phyloP scores from a whole-genome alignment of 2,113 vertebrate genomes.

The Colius striatus region DNA sequence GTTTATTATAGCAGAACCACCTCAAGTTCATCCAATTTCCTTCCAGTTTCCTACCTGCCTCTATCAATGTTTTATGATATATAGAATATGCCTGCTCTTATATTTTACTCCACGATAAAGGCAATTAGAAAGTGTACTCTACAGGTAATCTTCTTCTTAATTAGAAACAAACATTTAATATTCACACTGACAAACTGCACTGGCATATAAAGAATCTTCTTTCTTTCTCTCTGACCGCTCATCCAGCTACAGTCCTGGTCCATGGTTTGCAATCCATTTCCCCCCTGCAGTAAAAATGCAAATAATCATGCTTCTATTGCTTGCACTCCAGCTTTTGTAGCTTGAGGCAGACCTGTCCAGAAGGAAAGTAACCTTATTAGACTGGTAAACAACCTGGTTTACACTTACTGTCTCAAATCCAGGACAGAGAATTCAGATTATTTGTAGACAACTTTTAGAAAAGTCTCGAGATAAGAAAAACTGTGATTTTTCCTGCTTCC shows the following conservation, averaged over 20 bases:
- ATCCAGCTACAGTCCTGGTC: background rate
- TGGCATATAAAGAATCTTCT: background rate
- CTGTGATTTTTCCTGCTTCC: fast-evolving
- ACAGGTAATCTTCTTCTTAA: background rate
- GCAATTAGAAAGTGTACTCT: background rate
- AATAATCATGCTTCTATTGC: background rate
- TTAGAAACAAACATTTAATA: background rate
- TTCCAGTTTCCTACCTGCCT: background rate
- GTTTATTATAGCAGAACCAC: background rate
- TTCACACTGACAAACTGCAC: background rate
- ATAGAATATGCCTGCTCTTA: background rate
- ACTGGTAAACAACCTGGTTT: background rate
- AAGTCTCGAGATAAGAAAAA: background rate
- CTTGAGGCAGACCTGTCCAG: background rate
- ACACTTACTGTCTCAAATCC: background rate
- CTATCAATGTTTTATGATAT: background rate
- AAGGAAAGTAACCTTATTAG: background rate
- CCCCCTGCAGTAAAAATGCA: background rate
- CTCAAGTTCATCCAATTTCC: background rate
- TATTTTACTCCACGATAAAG: background rate
- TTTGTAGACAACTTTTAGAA: background rate
- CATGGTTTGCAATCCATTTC: background rate
- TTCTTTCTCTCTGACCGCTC: background rate
- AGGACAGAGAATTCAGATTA: background rate
- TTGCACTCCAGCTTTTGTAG: background rate